phyloP scores from a whole-genome alignment of 2,888 invertebrate species.

The Slavum lentiscoides region DNA sequence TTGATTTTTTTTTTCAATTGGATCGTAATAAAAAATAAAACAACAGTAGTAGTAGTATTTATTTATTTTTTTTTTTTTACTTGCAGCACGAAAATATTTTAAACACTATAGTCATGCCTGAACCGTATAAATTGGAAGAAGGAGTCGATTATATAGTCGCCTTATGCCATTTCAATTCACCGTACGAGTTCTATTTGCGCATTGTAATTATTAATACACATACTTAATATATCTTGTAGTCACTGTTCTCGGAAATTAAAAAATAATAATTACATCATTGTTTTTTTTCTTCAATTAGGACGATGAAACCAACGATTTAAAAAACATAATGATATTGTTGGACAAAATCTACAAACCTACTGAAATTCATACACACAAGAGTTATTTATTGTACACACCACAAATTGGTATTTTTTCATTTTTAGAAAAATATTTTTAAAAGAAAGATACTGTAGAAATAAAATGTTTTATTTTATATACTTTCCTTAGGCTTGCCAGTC shows the following conservation, averaged over 20 bases:
- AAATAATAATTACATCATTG: background rate
- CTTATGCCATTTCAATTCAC: slow-evolving; percentile 27
- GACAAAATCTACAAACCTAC: slow-evolving; percentile 32
- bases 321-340: slow-evolving; percentile 13
- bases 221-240: too few species aligned
- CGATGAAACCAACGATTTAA: background rate
- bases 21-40: too few species aligned
- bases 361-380: slow-evolving; percentile 19
- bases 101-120: background rate
- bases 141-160: background rate
- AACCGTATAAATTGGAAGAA: background rate
- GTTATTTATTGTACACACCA: slow-evolving; percentile 43
- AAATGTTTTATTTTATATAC: background rate
- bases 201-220: slow-evolving; percentile 19
- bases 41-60: too few species aligned
- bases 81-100: slow-evolving; percentile 16
- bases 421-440: background rate
- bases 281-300: background rate
- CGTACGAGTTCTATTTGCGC: slow-evolving; percentile 24
- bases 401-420: slow-evolving; percentile 35
- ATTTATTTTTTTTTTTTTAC: background rate
- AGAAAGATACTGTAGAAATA: background rate
- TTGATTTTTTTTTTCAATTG: too few species aligned
- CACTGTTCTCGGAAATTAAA: background rate
- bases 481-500: slow-evolving; percentile 38